phyloP scores from a whole-genome alignment of 2,888 invertebrate species.

The Dryococelus australis region DNA sequence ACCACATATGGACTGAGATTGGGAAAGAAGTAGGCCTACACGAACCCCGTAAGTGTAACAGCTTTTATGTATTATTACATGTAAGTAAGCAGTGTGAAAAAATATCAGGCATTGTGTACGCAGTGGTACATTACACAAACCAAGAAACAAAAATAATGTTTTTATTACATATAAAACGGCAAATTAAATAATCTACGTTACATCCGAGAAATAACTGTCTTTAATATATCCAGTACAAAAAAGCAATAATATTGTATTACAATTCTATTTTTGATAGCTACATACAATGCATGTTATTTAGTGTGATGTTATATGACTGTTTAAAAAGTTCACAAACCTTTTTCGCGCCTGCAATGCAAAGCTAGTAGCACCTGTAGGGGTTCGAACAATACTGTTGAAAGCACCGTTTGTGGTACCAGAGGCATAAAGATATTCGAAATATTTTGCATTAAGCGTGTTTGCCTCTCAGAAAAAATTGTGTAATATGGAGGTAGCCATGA shows the following conservation, averaged over 20 bases:
- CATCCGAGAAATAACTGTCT: too few species aligned
- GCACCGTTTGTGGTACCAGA: background rate
- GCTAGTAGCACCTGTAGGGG: background rate
- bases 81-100: too few species aligned
- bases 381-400: background rate
- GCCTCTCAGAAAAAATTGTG: background rate
- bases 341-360: background rate
- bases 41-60: background rate
- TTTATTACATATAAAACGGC: too few species aligned
- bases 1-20: background rate
- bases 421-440: background rate
- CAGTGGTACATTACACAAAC: too few species aligned
- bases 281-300: background rate
- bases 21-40: slow-evolving; percentile 12
- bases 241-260: background rate
- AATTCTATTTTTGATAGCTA: background rate
- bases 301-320: background rate
- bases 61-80: too few species aligned
- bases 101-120: too few species aligned
- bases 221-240: background rate
- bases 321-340: background rate
- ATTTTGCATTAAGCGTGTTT: background rate
- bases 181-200: too few species aligned
- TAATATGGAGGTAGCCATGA: background rate
- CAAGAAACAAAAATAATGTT: too few species aligned